Percentiles rank a stretch among this genome's conserved stretches.
These are phyloP conservation scores for Hippopotamus amphibius DNA, from an alignment of 2,113 vertebrate species.

Conservation along the genomic window DNA sequence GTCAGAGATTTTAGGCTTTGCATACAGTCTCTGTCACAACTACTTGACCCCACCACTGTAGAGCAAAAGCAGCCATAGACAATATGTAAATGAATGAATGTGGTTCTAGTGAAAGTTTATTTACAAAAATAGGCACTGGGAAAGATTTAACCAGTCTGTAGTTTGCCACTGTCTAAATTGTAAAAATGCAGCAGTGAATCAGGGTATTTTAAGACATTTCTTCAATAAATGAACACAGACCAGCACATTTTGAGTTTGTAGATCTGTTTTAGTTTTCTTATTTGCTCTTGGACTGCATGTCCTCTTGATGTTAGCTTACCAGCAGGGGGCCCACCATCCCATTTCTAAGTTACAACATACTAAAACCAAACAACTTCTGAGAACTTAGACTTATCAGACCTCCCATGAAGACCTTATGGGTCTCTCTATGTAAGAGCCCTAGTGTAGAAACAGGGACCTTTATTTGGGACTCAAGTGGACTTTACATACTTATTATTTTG, in stretches of 20 bases:
- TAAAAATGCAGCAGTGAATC: not conserved
- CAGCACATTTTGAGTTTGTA: not conserved
- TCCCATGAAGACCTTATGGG: not conserved
- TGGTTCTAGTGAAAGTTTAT: not conserved
- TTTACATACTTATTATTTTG: not conserved
- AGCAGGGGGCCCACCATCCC: not conserved
- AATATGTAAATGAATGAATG: not conserved
- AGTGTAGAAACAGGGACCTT: not conserved
- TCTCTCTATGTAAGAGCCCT: not conserved
- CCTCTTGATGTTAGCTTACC: not conserved
- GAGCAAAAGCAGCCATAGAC: not conserved
- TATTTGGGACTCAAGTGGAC: not conserved
- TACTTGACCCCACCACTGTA: not conserved
- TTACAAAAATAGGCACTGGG: not conserved
- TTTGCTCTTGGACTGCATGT: not conserved
- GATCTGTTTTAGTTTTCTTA: not conserved
- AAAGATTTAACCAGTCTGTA: not conserved
- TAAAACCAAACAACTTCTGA: conserved; percentile 6
- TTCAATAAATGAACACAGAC: not conserved
- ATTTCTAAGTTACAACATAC: conserved; percentile 42
- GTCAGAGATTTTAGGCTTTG: not conserved
- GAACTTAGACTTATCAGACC: not conserved
- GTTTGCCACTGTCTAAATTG: not conserved
- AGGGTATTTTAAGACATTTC: not conserved
- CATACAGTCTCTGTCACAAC: not conserved